Evolutionary conservation across 2,888 invertebrate genomes (phyloP).

Genomic region (Tetheella fluctuosa): DNA sequence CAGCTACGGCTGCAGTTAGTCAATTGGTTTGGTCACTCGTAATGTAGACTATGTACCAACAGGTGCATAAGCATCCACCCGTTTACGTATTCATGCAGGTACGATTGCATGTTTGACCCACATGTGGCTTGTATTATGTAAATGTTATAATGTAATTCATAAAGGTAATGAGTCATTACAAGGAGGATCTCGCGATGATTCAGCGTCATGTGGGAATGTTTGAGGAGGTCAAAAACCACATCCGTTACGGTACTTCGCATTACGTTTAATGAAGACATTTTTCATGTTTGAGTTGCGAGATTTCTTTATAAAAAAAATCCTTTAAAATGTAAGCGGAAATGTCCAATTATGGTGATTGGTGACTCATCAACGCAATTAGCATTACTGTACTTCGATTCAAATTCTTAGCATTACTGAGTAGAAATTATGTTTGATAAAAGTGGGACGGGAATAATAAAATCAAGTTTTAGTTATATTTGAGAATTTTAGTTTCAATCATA

Average conservation of each 20-base stretch:
- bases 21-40: background rate
- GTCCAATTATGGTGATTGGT: background rate
- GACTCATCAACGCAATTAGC: background rate
- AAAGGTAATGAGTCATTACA: constrained; percentile 16
- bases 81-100: constrained; percentile 12
- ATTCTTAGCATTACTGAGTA: background rate
- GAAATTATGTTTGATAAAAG: background rate
- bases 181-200: constrained; percentile 9
- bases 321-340: constrained; percentile 3
- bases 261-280: constrained; percentile 9
- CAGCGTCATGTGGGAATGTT: constrained; percentile 7
- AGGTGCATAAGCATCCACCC: background rate
- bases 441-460: no score
- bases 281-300: constrained; percentile 7
- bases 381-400: background rate
- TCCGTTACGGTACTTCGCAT: constrained; percentile 8
- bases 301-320: constrained; percentile 4
- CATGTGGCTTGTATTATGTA: constrained; percentile 14
- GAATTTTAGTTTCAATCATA: no score
- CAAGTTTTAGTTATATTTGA: no score
- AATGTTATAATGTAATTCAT: constrained; percentile 15
- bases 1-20: background rate
- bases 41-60: background rate
- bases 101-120: constrained; percentile 14
- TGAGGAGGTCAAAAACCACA: constrained; percentile 5